Evolutionary conservation across 2,888 invertebrate genomes (phyloP), one percentile per base, ranked within the genome.

Genomic region (Drosophila fungiperda): DNA sequence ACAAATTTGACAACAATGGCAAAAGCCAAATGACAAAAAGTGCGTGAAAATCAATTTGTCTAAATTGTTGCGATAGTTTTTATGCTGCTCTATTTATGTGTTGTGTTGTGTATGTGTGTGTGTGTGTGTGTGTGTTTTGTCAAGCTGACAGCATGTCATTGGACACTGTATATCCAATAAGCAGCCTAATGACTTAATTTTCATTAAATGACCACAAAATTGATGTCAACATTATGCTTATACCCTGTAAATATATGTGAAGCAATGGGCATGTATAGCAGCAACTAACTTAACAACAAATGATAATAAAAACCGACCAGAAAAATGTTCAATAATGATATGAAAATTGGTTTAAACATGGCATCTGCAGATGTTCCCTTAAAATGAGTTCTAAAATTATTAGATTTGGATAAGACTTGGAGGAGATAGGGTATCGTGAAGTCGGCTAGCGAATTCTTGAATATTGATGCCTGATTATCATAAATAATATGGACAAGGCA

Each of bases 181-280:
- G 59, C 67, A 57, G 68, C 64, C 83, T 83, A 80, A 83, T 83
- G 81, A 80, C 81, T 83, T 82, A 75, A 82, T 82, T 78, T 74
- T 70, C 81, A 80, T 78, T 82, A 77, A 82, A 82, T 78, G 81
- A 70, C 81, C 81, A 68, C 81, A 75, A 54, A 80, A 80, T 66
- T 83, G 75, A 75, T 82, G 81, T 77, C 70, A 70, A 83, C 75
- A 73, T 70, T 70, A 73, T 78, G 67, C 55, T 58, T 58, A 68
- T 70, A 71, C 68, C 60, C 70, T 78, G 52, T 58, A 42, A 45
- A 4, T 3, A 3, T 3, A 0, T 7, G 9, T 1, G 1, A 1
- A 1, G 3, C 4, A 35, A 29, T 15, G 40, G 45, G 32, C 45
- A 49, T 63, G 5, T 11, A 0, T 8, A 2, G 23, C 23, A 23